phyloP scores from a whole-genome alignment of 2,113 vertebrate genomes.

The Hyperoodon ampullatus region DNA sequence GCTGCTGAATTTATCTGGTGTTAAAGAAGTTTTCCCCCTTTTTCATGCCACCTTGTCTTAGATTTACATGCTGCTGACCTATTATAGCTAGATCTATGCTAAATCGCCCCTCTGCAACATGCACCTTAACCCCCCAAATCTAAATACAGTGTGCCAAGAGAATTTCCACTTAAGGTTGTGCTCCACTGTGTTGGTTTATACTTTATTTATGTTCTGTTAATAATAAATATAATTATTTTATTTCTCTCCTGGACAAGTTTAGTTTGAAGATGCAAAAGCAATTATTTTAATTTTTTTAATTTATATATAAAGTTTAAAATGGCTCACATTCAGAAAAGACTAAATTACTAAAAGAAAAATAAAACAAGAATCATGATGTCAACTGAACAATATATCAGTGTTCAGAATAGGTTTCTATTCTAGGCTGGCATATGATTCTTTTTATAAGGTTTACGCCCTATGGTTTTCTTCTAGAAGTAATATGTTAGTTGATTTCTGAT shows the following conservation, averaged over 20 bases:
- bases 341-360: slow-evolving; percentile 23
- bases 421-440: not conserved
- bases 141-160: not conserved
- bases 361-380: not conserved
- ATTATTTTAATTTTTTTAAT: not conserved
- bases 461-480: not conserved
- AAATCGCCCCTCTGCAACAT: not conserved
- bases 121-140: not conserved
- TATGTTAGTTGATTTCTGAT: not conserved
- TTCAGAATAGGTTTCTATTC: not conserved
- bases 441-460: not conserved
- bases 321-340: slow-evolving; percentile 4
- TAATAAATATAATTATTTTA: not conserved
- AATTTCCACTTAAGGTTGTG: not conserved
- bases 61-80: not conserved
- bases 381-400: not conserved
- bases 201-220: not conserved
- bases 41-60: not conserved
- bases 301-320: slow-evolving; percentile 13
- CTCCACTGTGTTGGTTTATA: not conserved
- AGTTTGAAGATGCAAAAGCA: not conserved
- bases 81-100: not conserved
- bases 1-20: not conserved
- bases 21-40: not conserved
- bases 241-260: slow-evolving; percentile 1